These are phyloP conservation scores for Ormyrus labotus DNA, from an alignment of 2,888 invertebrate species.

Conservation along the genomic window DNA sequence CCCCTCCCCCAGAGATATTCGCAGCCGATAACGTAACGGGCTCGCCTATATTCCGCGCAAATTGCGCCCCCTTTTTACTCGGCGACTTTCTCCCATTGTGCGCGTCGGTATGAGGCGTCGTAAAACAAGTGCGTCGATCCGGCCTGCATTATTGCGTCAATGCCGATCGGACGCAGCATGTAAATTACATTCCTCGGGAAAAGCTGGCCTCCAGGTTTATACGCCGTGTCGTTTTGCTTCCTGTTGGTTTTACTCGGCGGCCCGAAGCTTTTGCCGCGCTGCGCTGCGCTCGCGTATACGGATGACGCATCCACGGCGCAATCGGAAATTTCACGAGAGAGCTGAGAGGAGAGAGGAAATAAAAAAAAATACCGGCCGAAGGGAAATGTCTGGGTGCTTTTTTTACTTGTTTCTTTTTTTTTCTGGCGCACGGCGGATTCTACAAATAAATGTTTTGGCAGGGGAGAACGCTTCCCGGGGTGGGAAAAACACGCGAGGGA, in stretches of 20 bases:
- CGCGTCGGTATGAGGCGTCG: slow-evolving; percentile 26
- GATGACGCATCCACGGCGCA: neutral
- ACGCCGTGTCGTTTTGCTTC: slow-evolving; percentile 43
- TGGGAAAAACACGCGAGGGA: neutral
- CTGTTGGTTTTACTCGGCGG: slow-evolving; percentile 45
- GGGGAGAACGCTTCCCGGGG: neutral
- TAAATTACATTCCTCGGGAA: slow-evolving; percentile 42
- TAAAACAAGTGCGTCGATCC: slow-evolving; percentile 57
- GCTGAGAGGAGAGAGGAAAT: slow-evolving; percentile 5
- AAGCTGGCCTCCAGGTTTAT: slow-evolving; percentile 13
- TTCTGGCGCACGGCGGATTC: neutral
- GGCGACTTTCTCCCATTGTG: slow-evolving; percentile 16
- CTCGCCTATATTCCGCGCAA: neutral
- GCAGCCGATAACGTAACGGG: slow-evolving; percentile 3
- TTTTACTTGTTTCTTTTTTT: neutral
- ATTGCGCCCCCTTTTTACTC: slow-evolving; percentile 18
- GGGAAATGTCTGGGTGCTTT: slow-evolving; percentile 29
- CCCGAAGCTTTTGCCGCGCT: slow-evolving; percentile 31
- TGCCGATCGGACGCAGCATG: slow-evolving; percentile 30
- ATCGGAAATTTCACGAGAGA: slow-evolving; percentile 49
- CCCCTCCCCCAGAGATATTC: neutral
- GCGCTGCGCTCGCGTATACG: neutral
- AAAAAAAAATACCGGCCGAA: neutral
- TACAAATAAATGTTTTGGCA: neutral
- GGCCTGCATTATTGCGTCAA: slow-evolving; percentile 50